Conservation (phyloP, 2,888 invertebrate species). For the Campoplex capitator region DNA sequence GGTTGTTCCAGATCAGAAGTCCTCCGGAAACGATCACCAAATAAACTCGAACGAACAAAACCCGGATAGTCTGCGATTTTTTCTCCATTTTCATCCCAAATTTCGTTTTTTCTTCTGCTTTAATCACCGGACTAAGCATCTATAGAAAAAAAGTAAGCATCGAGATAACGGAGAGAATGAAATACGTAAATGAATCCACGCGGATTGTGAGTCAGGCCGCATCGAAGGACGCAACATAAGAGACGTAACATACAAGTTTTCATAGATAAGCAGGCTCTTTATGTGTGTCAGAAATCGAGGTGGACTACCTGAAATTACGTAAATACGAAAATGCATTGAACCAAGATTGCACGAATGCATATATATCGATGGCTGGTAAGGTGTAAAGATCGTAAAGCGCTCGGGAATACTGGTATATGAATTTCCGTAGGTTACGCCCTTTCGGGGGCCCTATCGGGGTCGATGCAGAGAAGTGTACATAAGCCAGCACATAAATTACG, state of each 20-base stretch:
- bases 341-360: background rate
- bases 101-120: background rate
- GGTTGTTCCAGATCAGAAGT: no score
- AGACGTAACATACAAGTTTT: background rate
- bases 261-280: background rate
- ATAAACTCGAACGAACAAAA: background rate
- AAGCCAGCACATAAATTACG: conserved; percentile 17
- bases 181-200: background rate
- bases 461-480: background rate
- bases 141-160: background rate
- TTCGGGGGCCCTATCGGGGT: background rate
- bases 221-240: no score
- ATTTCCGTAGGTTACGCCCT: conserved; percentile 23
- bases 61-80: background rate
- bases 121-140: background rate
- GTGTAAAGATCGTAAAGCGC: conserved; percentile 10
- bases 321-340: background rate
- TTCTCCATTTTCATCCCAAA: background rate
- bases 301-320: background rate
- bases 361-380: background rate
- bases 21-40: background rate
- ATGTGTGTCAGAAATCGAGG: background rate
- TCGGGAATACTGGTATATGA: background rate
- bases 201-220: no score
- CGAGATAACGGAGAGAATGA: background rate